Evolutionary conservation across 1,140 invertebrate genomes (phyloP), one percentile per base, ranked within the genome.

Genomic region (Colletes gigas): DNA sequence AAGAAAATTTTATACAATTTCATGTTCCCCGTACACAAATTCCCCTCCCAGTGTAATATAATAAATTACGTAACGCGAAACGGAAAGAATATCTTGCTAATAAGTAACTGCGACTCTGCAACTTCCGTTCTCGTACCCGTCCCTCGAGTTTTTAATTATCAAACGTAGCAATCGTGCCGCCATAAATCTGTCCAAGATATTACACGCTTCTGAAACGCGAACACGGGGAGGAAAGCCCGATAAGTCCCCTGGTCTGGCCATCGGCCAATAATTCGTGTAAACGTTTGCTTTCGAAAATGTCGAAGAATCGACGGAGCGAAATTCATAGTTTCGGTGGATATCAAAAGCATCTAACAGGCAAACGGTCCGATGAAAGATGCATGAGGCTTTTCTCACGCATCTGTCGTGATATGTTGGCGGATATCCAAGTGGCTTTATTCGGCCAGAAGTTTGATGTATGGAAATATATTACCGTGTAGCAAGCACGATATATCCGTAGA

Each of bases 371-470:
- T 72, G 59, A 78, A 78, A 72, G 19, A 78, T 78, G 39, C 68
- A 78, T 72, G 59, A 78, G n/a, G n/a, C 50, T 78, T 21, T 71
- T 63, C 68, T 63, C 68, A 65, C 59, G 68, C 57, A 71, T 63
- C 76, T 55, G 68, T 62, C 41, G 68, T 54, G 21, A 62, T 8
- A 41, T 41, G 44, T 54, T 78, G 59, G 68, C 59, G 39, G 14
- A 63, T 41, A 41, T 54, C 68, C 76, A 78, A 69, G 54, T 69
- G 14, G 65, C 57, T 71, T 62, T 78, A 71, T 41, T 19, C 44
- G n/a, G 44, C 12, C 39, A n/a, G 12, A 41, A 41, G 14, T 71
- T 63, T 54, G 57, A 63, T 52, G 30, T 4, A 54, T 44, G 68
- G 5, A 50, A 59, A 77, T 69, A 44, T 50, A 77, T 59, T 14